Conservation (phyloP, 2,797 vertebrate genomes). For the Spinus pinus region DNA sequence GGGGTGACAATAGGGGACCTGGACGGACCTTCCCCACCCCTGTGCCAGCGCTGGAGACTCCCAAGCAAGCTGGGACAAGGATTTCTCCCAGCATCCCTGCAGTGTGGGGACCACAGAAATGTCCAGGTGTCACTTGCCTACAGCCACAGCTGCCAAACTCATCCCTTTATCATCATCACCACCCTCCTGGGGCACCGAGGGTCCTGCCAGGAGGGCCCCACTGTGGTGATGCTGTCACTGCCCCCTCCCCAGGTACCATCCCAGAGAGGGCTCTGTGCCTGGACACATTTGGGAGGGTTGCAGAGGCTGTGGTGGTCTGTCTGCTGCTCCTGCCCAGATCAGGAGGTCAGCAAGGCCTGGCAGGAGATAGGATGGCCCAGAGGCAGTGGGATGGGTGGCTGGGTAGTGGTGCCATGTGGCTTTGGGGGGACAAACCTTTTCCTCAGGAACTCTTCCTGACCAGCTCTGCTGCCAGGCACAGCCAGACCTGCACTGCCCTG, state of each 20-base stretch:
- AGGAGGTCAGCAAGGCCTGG: not conserved
- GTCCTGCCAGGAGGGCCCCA: not conserved
- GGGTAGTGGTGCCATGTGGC: not conserved
- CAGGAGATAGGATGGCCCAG: rapidly evolving
- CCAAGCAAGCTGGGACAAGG: not conserved
- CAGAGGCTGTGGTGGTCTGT: not conserved
- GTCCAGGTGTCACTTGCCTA: not conserved
- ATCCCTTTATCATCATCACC: not conserved
- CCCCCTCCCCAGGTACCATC: not conserved
- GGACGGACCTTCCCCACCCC: not conserved
- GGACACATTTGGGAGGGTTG: not conserved
- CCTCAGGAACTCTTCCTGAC: not conserved
- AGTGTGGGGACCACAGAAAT: not conserved
- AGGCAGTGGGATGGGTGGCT: not conserved
- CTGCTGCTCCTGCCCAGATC: not conserved
- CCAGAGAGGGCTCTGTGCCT: not conserved
- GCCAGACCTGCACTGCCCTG: not conserved
- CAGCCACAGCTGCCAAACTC: not conserved
- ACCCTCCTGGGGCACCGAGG: not conserved
- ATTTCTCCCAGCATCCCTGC: not conserved
- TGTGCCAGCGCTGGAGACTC: not conserved
- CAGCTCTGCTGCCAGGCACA: rapidly evolving
- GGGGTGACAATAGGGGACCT: not conserved
- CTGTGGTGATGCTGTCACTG: not conserved
- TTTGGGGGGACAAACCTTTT: not conserved